Evolutionary conservation across 2,113 vertebrate species (phyloP).

Genomic region (Daphoenositta chrysoptera): DNA sequence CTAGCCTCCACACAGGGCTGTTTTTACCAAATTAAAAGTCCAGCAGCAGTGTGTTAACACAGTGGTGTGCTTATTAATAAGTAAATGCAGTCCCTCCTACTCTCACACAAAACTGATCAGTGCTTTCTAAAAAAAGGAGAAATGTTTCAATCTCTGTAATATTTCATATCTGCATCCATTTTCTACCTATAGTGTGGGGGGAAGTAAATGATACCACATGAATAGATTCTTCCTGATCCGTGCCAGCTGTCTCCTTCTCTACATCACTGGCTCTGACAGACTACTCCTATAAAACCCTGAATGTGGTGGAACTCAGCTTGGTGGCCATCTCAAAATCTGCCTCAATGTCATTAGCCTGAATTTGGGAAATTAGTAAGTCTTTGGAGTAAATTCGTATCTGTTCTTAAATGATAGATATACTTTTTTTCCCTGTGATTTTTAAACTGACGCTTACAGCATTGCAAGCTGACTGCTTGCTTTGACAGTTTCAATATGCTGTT

Average conservation of each 20-base stretch:
- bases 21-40: neutral
- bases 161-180: neutral
- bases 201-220: neutral
- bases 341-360: neutral
- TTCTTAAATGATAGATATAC: neutral
- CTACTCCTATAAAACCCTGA: neutral
- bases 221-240: neutral
- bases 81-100: neutral
- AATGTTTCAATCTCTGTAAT: neutral
- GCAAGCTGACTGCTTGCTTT: neutral
- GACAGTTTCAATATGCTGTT: neutral
- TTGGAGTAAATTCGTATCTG: neutral
- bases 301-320: neutral
- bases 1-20: neutral
- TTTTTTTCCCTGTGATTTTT: neutral
- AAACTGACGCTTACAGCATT: neutral
- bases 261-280: neutral
- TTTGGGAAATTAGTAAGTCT: neutral
- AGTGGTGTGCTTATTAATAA: neutral
- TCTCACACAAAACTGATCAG: neutral
- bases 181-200: neutral
- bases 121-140: neutral
- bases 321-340: neutral
- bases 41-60: neutral
- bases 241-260: neutral